These are phyloP conservation scores for Caradrina clavipalpis DNA, from an alignment of 2,888 invertebrate species.

Conservation along the genomic window DNA sequence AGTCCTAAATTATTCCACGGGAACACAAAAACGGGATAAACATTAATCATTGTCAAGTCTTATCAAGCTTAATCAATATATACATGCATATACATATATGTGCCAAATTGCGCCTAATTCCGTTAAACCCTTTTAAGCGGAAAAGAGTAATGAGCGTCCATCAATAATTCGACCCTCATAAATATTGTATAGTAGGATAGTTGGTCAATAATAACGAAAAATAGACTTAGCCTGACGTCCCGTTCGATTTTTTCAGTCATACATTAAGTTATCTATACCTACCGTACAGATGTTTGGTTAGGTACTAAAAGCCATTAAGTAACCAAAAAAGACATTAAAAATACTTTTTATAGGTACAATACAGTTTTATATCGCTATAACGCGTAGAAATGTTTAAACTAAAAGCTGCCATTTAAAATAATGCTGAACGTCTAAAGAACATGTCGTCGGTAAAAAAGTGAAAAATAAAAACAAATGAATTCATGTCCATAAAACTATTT, in stretches of 20 bases:
- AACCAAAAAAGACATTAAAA: slow-evolving; percentile 24
- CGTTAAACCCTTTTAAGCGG: no score
- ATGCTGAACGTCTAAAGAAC: slow-evolving; percentile 48
- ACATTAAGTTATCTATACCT: neutral
- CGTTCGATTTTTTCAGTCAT: neutral
- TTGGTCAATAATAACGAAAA: no score
- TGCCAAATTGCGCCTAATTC: no score
- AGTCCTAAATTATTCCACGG: no score
- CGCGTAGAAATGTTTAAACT: slow-evolving; percentile 52
- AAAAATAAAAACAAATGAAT: slow-evolving; percentile 60
- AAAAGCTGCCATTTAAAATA: slow-evolving; percentile 60
- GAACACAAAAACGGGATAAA: no score
- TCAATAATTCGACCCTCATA: no score
- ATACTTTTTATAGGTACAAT: slow-evolving; percentile 39
- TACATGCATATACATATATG: no score
- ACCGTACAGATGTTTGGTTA: neutral
- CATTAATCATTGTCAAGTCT: no score
- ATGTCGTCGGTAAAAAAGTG: slow-evolving; percentile 50
- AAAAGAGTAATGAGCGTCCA: no score
- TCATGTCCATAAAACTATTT: slow-evolving; percentile 66
- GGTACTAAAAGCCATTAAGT: slow-evolving; percentile 1
- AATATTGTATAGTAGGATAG: no score
- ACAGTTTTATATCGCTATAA: slow-evolving; percentile 34
- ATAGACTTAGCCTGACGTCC: no score
- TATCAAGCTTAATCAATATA: no score